Evolutionary conservation across 2,113 vertebrate species (phyloP).

Genomic region (Tachysurus fulvidraco): DNA sequence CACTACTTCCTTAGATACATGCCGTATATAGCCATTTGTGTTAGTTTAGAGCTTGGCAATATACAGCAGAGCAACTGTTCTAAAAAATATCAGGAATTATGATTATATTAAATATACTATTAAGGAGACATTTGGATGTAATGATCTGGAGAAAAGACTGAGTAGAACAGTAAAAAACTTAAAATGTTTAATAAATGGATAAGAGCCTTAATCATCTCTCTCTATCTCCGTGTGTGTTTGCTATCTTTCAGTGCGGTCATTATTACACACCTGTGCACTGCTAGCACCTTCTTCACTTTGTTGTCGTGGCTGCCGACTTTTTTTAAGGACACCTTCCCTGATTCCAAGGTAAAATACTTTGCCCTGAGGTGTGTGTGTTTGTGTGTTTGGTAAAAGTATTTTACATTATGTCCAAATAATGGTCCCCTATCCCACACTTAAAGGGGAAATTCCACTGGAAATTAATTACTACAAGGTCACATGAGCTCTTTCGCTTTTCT

Average conservation of each 20-base stretch:
- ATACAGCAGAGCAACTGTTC: neutral
- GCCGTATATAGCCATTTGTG: neutral
- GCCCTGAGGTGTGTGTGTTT: neutral
- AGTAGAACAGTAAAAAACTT: neutral
- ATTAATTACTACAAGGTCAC: neutral
- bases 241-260: slow-evolving; percentile 82
- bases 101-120: neutral
- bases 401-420: neutral
- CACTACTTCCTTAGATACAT: neutral
- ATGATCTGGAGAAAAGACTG: neutral
- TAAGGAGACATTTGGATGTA: neutral
- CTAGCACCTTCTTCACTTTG: slow-evolving; percentile 90
- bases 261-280: slow-evolving; percentile 84
- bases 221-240: slow-evolving; percentile 16
- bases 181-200: neutral
- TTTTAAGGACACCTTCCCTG: slow-evolving; percentile 90
- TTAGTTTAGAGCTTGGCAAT: neutral
- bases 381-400: neutral
- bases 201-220: no score
- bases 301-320: slow-evolving; percentile 96
- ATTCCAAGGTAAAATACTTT: slow-evolving; percentile 83
- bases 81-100: neutral
- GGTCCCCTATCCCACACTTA: neutral
- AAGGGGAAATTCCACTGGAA: neutral
- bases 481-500: neutral